Base-by-base conservation (phyloP, 2,888 invertebrate species). In the Ditula angustiorana region DNA sequence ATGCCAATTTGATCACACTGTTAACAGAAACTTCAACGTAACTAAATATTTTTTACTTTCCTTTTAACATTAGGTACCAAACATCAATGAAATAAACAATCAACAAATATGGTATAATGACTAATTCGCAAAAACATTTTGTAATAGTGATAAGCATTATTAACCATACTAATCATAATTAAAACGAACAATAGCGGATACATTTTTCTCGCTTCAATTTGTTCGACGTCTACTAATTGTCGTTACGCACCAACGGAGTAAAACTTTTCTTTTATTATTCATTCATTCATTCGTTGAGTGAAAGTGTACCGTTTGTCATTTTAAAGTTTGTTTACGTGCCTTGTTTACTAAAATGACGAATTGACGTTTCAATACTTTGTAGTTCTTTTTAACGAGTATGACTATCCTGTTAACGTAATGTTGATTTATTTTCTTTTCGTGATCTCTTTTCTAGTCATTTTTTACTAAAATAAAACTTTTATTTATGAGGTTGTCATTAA, bases 221-320 rank as follows among this genome's bases (percentile, higher is more conserved):
- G 57, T 63, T 50, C 50, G 50, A 44, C 63, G 30, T 19, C 21
- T 23, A 13, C 28, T 58, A 63, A 63, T 58, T 50, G 58, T 11
- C 75, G 83, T 79, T 74, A 80, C 82, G 81, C 82, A 72, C 78
- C 75, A 77, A 62, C 68, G 76, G 63, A 47, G 74, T 67, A 76
- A 76, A 77, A 80, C 79, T 80, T 81, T 81, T 76, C 74, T 75
- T 74, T 85, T 85, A 83, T 83, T 82, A 83, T 83, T 82, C 80
- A 82, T 81, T 72, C 69, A 82, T 81, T 72, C 69, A 73, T 79
- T 78, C 76, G 76, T 80, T 63, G 68, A 88, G 91, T 88, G 91
- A 91, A 91, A 91, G 91, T 90, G 78, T 69, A 67, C 71, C 69
- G 76, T 79, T 81, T 80, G 85, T 85, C 84, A 86, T 83, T 87